These are phyloP conservation scores for Zosterops borbonicus DNA, from an alignment of 2,113 vertebrate species.

Conservation along the genomic window DNA sequence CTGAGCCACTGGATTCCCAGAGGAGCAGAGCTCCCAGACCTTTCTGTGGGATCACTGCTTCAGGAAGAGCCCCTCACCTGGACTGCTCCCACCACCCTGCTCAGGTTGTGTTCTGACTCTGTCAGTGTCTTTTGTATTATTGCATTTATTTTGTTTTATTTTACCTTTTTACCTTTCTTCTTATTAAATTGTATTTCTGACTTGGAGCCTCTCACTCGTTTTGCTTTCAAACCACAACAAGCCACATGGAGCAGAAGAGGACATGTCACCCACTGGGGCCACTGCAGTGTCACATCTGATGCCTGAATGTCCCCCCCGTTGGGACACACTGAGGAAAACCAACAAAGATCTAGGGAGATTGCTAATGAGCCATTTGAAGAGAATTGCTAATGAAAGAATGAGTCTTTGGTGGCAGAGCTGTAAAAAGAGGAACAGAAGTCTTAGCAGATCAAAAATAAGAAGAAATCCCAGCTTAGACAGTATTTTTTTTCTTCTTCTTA, in stretches of 20 bases:
- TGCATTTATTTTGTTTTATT: no score
- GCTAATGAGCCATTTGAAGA: neutral
- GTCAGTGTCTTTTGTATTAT: no score
- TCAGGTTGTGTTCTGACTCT: no score
- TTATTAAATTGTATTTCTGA: no score
- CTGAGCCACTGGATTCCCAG: no score
- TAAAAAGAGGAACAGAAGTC: neutral
- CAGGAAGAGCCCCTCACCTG: no score
- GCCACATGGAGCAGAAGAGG: neutral
- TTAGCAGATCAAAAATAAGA: neutral
- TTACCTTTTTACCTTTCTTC: no score
- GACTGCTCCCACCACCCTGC: no score
- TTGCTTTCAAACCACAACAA: no score
- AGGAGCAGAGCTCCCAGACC: no score
- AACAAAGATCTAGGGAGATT: neutral
- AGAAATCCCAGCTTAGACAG: neutral
- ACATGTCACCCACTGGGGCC: neutral
- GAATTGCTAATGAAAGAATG: neutral
- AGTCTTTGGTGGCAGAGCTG: neutral
- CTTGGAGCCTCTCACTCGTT: no score
- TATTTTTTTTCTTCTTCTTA: neutral
- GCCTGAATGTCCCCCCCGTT: neutral
- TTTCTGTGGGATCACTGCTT: no score
- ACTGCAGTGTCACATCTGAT: neutral
- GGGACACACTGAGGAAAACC: neutral